phyloP scores from a whole-genome alignment of 2,888 invertebrate species.

The Luffia ferchaultella region DNA sequence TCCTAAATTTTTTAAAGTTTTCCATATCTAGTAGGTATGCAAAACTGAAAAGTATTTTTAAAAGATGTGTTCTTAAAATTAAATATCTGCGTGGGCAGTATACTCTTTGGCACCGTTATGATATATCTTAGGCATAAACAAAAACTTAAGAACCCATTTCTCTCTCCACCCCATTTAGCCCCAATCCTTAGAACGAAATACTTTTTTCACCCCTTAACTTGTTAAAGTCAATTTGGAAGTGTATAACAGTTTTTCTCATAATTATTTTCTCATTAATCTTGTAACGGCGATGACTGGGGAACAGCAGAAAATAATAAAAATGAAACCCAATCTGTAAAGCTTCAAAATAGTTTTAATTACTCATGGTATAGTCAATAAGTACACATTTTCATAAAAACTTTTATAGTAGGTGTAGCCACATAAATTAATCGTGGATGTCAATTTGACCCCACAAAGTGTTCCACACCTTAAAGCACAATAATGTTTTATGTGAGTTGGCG shows the following conservation, averaged over 20 bases:
- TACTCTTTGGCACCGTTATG: background rate
- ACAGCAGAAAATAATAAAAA: no score
- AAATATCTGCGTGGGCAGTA: background rate
- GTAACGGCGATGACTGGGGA: no score
- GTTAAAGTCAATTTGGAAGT: background rate
- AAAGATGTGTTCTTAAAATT: background rate
- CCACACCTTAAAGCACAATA: no score
- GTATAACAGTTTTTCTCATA: background rate
- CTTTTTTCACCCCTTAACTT: background rate
- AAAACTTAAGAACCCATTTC: background rate
- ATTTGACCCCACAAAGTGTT: no score
- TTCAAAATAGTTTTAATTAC: no score
- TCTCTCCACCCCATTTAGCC: background rate
- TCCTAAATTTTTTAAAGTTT: background rate
- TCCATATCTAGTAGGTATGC: no score
- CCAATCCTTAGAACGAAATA: background rate
- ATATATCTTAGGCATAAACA: background rate
- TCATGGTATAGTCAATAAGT: no score
- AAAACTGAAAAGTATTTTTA: background rate
- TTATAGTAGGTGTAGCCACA: no score
- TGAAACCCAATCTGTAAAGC: no score
- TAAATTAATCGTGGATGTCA: no score
- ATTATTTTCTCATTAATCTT: background rate
- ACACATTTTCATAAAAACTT: no score
- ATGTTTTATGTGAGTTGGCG: no score